A percentile compares a stretch with the other conserved stretches of the same genome.
Conservation (phyloP, 2,113 vertebrate species). For the Caranx melampygus region DNA sequence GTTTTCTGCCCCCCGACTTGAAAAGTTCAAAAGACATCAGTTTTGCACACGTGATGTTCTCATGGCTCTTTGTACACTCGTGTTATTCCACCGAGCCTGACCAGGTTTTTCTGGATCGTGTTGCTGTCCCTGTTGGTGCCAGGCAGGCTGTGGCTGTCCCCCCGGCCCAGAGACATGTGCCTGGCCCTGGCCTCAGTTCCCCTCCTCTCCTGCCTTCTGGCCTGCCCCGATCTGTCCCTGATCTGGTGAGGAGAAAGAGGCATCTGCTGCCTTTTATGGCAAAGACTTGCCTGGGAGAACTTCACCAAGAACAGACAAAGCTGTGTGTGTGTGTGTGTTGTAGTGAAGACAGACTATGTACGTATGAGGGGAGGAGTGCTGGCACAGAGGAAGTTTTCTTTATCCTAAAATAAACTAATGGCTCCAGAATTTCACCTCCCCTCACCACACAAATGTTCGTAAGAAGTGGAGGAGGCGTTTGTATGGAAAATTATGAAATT, state of each 20-base stretch:
- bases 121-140: slow-evolving; percentile 52
- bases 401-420: slow-evolving; percentile 73
- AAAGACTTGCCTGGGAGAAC: slow-evolving; percentile 62
- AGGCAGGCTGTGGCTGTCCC: slow-evolving; percentile 34
- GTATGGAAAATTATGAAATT: slow-evolving; percentile 71
- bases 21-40: not conserved
- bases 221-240: slow-evolving; percentile 56
- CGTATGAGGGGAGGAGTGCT: slow-evolving; percentile 62
- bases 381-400: slow-evolving; percentile 71
- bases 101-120: not conserved
- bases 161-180: slow-evolving; percentile 30
- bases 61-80: not conserved
- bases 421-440: slow-evolving; percentile 67
- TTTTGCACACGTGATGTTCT: slow-evolving; percentile 4
- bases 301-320: slow-evolving; percentile 69
- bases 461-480: slow-evolving; percentile 53
- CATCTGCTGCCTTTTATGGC: slow-evolving; percentile 81
- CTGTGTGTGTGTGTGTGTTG: slow-evolving; percentile 45
- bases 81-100: not conserved
- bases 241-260: slow-evolving; percentile 60
- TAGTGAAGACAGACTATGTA: slow-evolving; percentile 36
- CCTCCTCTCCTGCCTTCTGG: slow-evolving; percentile 55
- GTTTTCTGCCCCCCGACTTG: not conserved
- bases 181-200: slow-evolving; percentile 40
- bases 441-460: slow-evolving; percentile 58